Conservation (phyloP, 2,113 vertebrate species). For the Periophthalmodon schlosseri region DNA sequence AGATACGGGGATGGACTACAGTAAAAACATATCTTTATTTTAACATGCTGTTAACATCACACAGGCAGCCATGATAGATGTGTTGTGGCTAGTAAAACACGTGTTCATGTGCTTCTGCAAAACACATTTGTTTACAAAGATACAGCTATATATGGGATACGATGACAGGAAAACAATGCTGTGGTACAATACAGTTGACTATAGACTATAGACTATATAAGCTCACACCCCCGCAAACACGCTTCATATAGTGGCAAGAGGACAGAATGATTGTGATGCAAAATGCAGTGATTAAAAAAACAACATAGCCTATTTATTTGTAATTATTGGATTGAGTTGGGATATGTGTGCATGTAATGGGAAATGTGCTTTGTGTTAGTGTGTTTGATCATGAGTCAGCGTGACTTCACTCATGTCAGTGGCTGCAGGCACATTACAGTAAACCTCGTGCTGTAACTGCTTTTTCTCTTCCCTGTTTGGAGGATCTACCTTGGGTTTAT, state of each 20-base stretch:
- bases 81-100: conserved; percentile 30
- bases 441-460: conserved; percentile 40
- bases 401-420: conserved; percentile 49
- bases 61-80: conserved; percentile 35
- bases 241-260: not conserved
- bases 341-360: not conserved
- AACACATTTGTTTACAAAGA: not conserved
- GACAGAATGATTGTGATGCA: not conserved
- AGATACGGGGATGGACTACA: not conserved
- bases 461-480: not conserved
- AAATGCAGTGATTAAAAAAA: not conserved
- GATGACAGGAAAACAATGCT: conserved; percentile 12
- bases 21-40: conserved; percentile 32
- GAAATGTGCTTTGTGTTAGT: conserved; percentile 18
- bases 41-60: not conserved
- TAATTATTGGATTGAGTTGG: conserved; percentile 5
- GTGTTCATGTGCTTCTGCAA: conserved; percentile 4
- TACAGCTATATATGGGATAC: not conserved
- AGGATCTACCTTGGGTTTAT: not conserved
- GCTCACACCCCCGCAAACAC: not conserved
- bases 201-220: not conserved
- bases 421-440: conserved; percentile 53
- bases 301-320: not conserved
- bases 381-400: conserved; percentile 29
- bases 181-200: not conserved